These are phyloP conservation scores for Microcebus griseorufus DNA, from an alignment of 2,113 vertebrate species.

Conservation along the genomic window DNA sequence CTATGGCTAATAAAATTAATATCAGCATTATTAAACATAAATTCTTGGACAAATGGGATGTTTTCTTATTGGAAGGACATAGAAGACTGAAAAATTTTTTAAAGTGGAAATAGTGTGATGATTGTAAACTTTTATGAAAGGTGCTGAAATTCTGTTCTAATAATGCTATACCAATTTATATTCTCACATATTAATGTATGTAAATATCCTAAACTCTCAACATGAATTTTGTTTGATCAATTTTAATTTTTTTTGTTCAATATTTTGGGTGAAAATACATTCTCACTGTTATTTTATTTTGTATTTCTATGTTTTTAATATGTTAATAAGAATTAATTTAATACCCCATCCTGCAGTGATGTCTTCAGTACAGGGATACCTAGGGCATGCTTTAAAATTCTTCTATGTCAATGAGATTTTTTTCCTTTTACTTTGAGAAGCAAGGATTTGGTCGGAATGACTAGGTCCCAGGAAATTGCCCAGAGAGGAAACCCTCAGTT, in stretches of 20 bases:
- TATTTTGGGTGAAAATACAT: constrained; percentile 2
- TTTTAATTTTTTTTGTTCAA: background rate
- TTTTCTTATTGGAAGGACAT: constrained; percentile 9
- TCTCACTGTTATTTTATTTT: background rate
- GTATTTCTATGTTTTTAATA: constrained; percentile 34
- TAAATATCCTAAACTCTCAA: background rate
- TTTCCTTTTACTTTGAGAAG: background rate
- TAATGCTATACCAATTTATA: background rate
- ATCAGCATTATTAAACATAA: background rate
- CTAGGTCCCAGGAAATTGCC: background rate
- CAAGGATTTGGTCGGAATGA: background rate
- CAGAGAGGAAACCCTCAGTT: background rate
- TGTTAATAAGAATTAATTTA: background rate
- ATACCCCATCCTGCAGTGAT: background rate
- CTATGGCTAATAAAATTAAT: background rate
- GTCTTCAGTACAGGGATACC: background rate
- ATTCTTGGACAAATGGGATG: background rate
- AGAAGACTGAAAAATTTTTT: background rate
- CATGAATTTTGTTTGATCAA: background rate
- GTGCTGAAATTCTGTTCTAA: background rate
- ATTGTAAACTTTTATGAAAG: background rate
- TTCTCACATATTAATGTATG: background rate
- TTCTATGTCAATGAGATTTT: background rate
- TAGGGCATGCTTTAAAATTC: background rate
- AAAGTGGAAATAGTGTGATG: background rate